Conservation (phyloP, 2,888 invertebrate species). For the Oscheius onirici region DNA sequence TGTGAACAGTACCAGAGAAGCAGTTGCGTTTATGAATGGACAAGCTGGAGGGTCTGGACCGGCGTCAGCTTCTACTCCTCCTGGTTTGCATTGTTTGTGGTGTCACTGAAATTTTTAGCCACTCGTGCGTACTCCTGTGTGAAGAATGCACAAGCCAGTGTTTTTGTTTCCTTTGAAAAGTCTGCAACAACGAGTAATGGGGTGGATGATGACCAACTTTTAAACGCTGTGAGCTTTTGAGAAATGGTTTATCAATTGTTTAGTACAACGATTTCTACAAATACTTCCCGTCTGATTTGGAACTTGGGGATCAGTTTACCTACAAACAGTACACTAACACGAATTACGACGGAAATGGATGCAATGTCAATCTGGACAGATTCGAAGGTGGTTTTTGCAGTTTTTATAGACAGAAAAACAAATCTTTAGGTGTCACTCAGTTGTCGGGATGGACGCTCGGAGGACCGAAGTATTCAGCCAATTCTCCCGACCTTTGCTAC, state of each 20-base stretch:
- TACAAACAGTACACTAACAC: background rate
- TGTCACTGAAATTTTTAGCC: background rate
- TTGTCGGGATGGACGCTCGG: background rate
- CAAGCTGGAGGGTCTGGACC: too few species aligned
- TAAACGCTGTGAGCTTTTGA: background rate
- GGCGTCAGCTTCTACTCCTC: background rate
- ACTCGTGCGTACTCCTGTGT: conserved; percentile 3
- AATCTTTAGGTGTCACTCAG: background rate
- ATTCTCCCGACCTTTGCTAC: background rate
- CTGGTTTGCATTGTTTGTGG: background rate
- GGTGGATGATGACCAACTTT: background rate
- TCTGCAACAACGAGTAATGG: background rate
- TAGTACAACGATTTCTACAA: conserved; percentile 12
- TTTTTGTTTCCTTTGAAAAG: background rate
- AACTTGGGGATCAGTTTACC: background rate
- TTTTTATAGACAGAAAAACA: background rate
- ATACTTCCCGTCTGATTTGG: conserved; percentile 18
- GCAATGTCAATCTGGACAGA: background rate
- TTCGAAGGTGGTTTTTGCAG: background rate
- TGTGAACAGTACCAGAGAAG: background rate
- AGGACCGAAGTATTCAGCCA: background rate
- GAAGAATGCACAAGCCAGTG: conserved; percentile 13
- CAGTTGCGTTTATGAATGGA: background rate
- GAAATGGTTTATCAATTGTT: background rate
- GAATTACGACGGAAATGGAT: background rate